Evolutionary conservation across 2,113 vertebrate genomes (phyloP), one percentile per base, ranked within the genome.

Genomic region (Sigmodon hispidus): DNA sequence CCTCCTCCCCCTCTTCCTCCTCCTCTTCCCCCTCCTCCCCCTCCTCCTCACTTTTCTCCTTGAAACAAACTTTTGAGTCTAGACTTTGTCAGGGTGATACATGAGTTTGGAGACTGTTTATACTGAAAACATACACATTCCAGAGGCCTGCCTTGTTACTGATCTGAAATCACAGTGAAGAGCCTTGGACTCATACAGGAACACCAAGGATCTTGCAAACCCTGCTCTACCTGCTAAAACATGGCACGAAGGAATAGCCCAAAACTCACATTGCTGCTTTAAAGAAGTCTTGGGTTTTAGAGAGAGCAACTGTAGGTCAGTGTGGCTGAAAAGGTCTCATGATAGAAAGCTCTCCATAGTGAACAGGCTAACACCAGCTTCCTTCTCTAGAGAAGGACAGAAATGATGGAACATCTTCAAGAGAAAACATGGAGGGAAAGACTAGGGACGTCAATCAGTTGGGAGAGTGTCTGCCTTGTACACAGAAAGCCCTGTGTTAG

Each of bases 71-170:
- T 80, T 10, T 89, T 1, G 70, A 92, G 88, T 96, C 94, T 29
- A 95, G 85, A 75, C 95, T 94, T 97, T 98, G 96, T 93, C 96
- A 98, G 80, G 84, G 97, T 98, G 97, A 97, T 94, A 57, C 90
- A 94, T 87, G 73, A 70, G 55, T 95, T 97, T 97, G 67, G 55
- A 59, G 93, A 65, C 93, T 45, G n/a, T 92, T 96, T 98, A 87
- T 73, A 96, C 6, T 50, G 22, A 97, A 97, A 94, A 65, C 16
- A 6, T 93, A 96, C 81, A 52, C 67, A 76, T 92, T 89, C 96
- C 97, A 97, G 87, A 93, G 97, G 70, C 0, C 2, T 93, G 91
- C 34, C 85, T 86, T 22, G 3, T 91, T 81, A n/a, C 91, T 34
- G 65, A 83, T 50, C 79, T 94, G 94, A 95, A 96, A 52, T 31